Base-by-base conservation (phyloP, 2,113 vertebrate genomes). In the Vidua chalybeata region DNA sequence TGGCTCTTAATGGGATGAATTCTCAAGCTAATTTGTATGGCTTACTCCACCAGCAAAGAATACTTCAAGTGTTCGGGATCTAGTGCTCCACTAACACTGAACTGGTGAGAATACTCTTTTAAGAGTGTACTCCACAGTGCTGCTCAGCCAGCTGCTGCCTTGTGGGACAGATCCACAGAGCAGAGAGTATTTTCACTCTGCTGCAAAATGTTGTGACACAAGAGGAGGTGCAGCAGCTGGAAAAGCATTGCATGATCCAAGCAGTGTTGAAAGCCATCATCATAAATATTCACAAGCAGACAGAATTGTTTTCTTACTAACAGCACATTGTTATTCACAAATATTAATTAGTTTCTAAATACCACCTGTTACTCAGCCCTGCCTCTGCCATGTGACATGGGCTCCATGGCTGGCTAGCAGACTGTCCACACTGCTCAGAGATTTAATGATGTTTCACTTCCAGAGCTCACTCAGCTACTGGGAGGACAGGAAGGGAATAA, bases 291-390 rank as follows among this genome's bases (percentile, higher is more conserved):
- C 93, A 90, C 69, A 64, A 24, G 45, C 76, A 94, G 74, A n/a
- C 41, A 31, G 41, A 89, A 93, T 89, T 94, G 95, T 95, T 97
- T 97, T 83, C 91, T 81, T 94, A 92, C 85, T 91, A 94, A 86
- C 54, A 90, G 76, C 43, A 4, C 87, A 49, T 23, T 92, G 83
- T 86, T 92, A 94, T 82, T 97, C 91, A 92, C 89, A 97, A 92
- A 84, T 96, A 96, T 86, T 95, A 93, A 97, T 90, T 90, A 79
- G 80, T 66, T 93, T 73, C 93, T 78, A 96, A 94, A 93, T 89
- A 78, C 31, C 87, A 96, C 79, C 94, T 96, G 95, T 92, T 95
- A 81, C 61, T 83, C 28, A 46, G 75, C 41, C 66, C 91, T 89
- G 41, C 73, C 83, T 68, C 74, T 0, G 0, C 59, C 17, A 15